A percentile compares a stretch with the other conserved stretches of the same genome.
These are phyloP conservation scores for Xylophagus ater DNA, from an alignment of 2,888 invertebrate species.

Conservation along the genomic window DNA sequence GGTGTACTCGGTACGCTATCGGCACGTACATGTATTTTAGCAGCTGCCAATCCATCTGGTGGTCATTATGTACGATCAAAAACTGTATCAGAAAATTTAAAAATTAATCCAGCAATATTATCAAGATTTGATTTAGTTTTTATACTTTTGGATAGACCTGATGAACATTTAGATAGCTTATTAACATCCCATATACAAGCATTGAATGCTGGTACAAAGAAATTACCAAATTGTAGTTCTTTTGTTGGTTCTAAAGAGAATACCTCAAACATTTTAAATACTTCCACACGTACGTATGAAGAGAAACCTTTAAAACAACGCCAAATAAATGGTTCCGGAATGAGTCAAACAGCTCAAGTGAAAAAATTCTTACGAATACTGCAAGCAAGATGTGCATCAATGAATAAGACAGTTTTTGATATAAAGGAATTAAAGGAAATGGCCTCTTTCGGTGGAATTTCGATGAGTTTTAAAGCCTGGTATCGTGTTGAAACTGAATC, in stretches of 20 bases:
- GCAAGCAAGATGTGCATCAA: conserved; percentile 51
- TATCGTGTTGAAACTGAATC: too few species aligned
- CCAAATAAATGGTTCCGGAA: conserved; percentile 62
- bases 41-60: conserved; percentile 84
- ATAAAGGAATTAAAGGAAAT: conserved; percentile 65
- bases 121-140: conserved; percentile 91
- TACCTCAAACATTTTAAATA: too few species aligned
- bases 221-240: too few species aligned
- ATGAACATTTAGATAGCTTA: conserved; percentile 54
- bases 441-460: conserved; percentile 52
- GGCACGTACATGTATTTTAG: too few species aligned
- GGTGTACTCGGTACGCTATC: conserved; percentile 60
- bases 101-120: conserved; percentile 70
- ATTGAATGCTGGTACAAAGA: conserved; percentile 70
- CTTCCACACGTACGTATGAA: conserved; percentile 68
- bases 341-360: conserved; percentile 56
- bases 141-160: conserved; percentile 43
- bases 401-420: conserved; percentile 61
- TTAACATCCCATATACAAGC: conserved; percentile 72
- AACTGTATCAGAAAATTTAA: conserved; percentile 43
- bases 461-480: too few species aligned
- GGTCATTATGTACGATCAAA: conserved; percentile 83
- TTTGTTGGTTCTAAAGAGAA: too few species aligned
- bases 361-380: conserved; percentile 61
- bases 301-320: conserved; percentile 42